Base-by-base conservation (phyloP, 2,888 invertebrate genomes). In the Brenthis ino region DNA sequence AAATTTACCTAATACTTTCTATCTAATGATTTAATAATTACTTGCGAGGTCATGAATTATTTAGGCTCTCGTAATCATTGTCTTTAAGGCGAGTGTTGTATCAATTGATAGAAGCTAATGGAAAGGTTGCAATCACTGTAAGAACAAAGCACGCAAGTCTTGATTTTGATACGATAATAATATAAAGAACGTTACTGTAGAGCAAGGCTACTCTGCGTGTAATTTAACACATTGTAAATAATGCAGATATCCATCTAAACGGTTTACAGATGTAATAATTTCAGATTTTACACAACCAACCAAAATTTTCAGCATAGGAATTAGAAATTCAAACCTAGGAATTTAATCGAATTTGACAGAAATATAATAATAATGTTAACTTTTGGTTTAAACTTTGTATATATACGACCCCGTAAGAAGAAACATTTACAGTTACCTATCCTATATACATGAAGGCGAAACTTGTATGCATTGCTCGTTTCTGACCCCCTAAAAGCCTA, bases 381-480 rank as follows among this genome's bases (percentile, higher is more conserved):
- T 12, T 60, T 50, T 47, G 14, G n/a, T 47, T 33, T 28, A 33
- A 64, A n/a, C 12, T 48, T 33, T n/a, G 55, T 33, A 53, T 5
- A 28, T 28, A 28, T 28, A 53, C 6, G 43, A 55, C 47, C 24
- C 24, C 5, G n/a, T 5, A 53, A 37, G 16, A 47, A 12, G 57
- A 28, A 47, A 11, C 13, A 13, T 61, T 58, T 67, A 68, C 65
- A 56, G 68, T 68, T 70, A 68, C 43, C 11, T 70, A 68, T 43
- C 11, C 11, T 70, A 68, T 43, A 2, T 11, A 43, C 37, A 20
- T 50, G 50, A 55, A 43, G 47, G 57, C 28, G 14, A 53, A 53
- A 73, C 57, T 74, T 76, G 60, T 69, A 87, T 87, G 83, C 83
- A 77, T 70, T 74, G 72, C 76, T 72, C 74, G 84, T 79, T 77